Percentiles rank a stretch among this genome's conserved stretches.
phyloP scores from a whole-genome alignment of 2,888 invertebrate genomes.

The Agrochola lychnidis region DNA sequence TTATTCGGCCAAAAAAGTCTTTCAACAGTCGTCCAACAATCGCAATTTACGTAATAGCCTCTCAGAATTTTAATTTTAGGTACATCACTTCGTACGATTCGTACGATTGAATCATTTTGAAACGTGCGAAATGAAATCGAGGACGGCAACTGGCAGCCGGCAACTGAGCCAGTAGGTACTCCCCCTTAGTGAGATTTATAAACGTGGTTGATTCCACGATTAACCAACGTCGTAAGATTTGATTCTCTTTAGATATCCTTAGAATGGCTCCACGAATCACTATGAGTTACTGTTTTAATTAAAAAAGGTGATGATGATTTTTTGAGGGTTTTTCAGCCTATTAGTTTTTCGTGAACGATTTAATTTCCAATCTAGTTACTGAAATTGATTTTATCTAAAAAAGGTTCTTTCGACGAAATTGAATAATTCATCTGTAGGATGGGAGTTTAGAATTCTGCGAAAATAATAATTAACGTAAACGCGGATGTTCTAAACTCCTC shows the following conservation, averaged over 20 bases:
- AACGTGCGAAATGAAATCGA: slow-evolving; percentile 77
- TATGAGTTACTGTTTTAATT: slow-evolving; percentile 70
- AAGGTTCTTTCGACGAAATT: not conserved
- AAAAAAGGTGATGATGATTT: slow-evolving; percentile 63
- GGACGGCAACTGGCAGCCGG: slow-evolving; percentile 67
- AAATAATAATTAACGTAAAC: slow-evolving; percentile 27
- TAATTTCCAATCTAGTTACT: slow-evolving; percentile 15
- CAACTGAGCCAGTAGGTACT: slow-evolving; percentile 72
- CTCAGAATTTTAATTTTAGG: slow-evolving; percentile 62
- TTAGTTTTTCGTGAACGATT: slow-evolving; percentile 18
- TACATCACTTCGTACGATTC: slow-evolving; percentile 54
- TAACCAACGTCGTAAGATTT: slow-evolving; percentile 78
- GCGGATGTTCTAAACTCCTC: slow-evolving; percentile 38
- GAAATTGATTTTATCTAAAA: slow-evolving; percentile 34
- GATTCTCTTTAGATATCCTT: slow-evolving; percentile 80
- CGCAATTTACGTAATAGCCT: slow-evolving; percentile 61
- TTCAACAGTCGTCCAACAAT: slow-evolving; percentile 56
- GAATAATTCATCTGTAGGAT: not conserved
- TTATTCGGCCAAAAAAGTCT: slow-evolving; percentile 52
- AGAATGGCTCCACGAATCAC: slow-evolving; percentile 68
- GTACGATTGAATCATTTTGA: slow-evolving; percentile 79
- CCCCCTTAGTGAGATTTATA: slow-evolving; percentile 83
- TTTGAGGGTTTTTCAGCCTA: slow-evolving; percentile 11
- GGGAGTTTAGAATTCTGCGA: not conserved
- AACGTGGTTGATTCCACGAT: slow-evolving; percentile 81